These are phyloP conservation scores for Molanna angustata DNA, from an alignment of 2,888 invertebrate genomes.

Conservation along the genomic window DNA sequence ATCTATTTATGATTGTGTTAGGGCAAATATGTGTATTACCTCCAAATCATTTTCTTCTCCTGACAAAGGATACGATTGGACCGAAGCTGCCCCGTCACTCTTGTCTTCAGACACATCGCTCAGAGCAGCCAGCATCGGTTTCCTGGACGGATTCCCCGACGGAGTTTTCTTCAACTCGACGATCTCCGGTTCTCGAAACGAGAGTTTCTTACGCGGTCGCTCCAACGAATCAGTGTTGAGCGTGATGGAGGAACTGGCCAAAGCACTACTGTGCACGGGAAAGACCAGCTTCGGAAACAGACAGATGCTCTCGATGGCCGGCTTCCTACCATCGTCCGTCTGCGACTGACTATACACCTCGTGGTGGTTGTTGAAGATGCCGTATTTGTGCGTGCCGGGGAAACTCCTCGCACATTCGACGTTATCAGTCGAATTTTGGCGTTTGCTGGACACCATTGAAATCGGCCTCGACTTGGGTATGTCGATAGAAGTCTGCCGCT, in stretches of 20 bases:
- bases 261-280: constrained; percentile 41
- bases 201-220: constrained; percentile 79
- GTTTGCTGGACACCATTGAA: constrained; percentile 42
- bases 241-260: constrained; percentile 39
- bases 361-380: constrained; percentile 26
- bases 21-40: constrained; percentile 48
- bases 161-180: constrained; percentile 41
- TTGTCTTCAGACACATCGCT: constrained; percentile 25
- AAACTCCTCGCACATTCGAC: constrained; percentile 19
- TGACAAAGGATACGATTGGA: constrained; percentile 7
- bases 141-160: constrained; percentile 39
- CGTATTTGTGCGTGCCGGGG: constrained; percentile 24
- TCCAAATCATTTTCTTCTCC: constrained; percentile 49
- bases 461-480: constrained; percentile 39
- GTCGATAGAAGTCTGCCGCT: constrained; percentile 25
- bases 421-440: constrained; percentile 35
- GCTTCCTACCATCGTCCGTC: constrained; percentile 33
- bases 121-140: constrained; percentile 32
- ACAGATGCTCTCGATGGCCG: constrained; percentile 40
- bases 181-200: constrained; percentile 83
- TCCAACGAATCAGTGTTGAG: constrained; percentile 46
- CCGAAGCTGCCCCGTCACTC: constrained; percentile 17
- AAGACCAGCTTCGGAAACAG: constrained; percentile 48
- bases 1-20: too few relatives aligned
- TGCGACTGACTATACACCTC: constrained; percentile 36